Base-by-base conservation (phyloP, 2,888 invertebrate genomes). In the Standfussiana lucernea region DNA sequence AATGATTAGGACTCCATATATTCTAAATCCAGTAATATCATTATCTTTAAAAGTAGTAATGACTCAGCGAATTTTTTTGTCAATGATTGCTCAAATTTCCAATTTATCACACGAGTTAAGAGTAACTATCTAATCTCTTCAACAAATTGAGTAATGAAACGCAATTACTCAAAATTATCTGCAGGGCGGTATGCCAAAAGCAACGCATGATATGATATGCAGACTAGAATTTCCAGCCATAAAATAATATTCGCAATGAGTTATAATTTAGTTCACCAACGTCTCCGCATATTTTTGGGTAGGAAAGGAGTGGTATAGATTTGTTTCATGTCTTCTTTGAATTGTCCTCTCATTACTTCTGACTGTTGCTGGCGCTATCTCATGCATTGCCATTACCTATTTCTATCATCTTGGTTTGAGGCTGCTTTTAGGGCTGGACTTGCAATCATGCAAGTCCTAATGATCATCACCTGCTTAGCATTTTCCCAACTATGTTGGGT, bases 151-250 rank as follows among this genome's bases (percentile, higher is more conserved):
- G 32, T n/a, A 50, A 75, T 80, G 77, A 77, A 35, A 45, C 32
- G 56, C 37, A 61, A 61, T 83, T 45, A 50, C 21, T 83, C 74
- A 69, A 62, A 73, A 75, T 70, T 64, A 72, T 83, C 72, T 64
- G 28, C 45, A 66, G 72, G 80, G 83, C 80, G 65, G 40, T 24
- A 59, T 80, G 83, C 83, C 84, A 83, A 72, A 66, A 71, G 76
- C 72, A 69, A 65, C 62, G 66, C 15, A 73, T 62, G 50, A 59
- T 72, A 50, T 64, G 47, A 47, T 83, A 68, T 42, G n/a, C 59
- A 73, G 35, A 74, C 56, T 65, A 66, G 61, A 61, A 65, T 73
- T 73, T 82, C 73, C 79, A 79, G 77, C 79, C 75, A 79, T n/a
- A 66, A 68, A 77, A 79, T 85, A 79, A 70, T 75, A 68, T 72